phyloP scores from a whole-genome alignment of 2,113 vertebrate genomes.

The Bostrychus sinensis region DNA sequence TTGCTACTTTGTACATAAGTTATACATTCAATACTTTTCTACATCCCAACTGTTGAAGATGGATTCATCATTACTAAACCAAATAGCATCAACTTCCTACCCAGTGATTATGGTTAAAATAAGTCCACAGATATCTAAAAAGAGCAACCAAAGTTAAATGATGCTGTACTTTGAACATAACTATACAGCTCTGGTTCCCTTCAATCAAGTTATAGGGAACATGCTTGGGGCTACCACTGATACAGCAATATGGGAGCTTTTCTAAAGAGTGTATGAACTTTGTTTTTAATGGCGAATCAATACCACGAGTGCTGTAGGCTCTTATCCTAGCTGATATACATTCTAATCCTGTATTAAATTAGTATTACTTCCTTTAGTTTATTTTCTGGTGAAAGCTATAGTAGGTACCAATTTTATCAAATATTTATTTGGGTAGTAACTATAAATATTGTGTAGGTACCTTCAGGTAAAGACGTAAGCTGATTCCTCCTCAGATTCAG shows the following conservation, averaged over 20 bases:
- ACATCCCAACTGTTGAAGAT: too few relatives aligned
- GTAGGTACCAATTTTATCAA: too few relatives aligned
- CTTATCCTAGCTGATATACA: not conserved
- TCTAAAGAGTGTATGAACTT: conserved; percentile 6
- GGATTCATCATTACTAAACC: too few relatives aligned
- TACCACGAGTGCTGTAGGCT: not conserved
- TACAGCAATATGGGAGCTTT: not conserved
- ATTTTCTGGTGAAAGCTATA: too few relatives aligned
- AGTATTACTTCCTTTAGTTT: not conserved
- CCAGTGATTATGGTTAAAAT: too few relatives aligned
- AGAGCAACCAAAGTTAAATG: not conserved
- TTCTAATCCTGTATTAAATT: not conserved
- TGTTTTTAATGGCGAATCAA: conserved; percentile 8
- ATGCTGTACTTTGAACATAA: not conserved
- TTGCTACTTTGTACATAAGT: too few relatives aligned
- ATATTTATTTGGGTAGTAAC: not conserved
- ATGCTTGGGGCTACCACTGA: not conserved
- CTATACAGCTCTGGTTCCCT: not conserved
- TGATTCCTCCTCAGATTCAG: conserved; percentile 88
- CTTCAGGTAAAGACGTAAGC: conserved; percentile 84
- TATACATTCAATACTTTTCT: too few relatives aligned
- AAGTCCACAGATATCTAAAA: not conserved
- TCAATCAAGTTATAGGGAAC: not conserved
- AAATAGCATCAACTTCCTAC: too few relatives aligned
- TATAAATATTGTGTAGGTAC: conserved; percentile 60